Base-by-base conservation (phyloP, 2,888 invertebrate genomes). In the Lepeophtheirus nordmannii region DNA sequence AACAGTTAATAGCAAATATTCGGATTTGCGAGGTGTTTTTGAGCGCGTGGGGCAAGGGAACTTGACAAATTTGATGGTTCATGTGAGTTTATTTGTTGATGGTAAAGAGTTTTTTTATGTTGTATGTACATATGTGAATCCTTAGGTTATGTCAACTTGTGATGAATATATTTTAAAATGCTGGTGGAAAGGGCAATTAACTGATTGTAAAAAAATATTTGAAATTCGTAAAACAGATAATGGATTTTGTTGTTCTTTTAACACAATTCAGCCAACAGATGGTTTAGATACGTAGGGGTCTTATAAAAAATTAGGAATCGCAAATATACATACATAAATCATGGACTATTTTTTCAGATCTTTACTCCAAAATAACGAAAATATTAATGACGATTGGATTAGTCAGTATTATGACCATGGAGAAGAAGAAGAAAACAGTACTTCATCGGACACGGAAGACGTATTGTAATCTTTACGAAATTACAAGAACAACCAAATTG, bases 191-290 rank as follows among this genome's bases (percentile, higher is more conserved):
- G 61, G 61, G n/a, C 17, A 58, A 22, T 41, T 46, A 37, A 58
- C 57, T 12, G 53, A 67, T n/a, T 67, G 67, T 37, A 38, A 38
- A n/a, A 11, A 30, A 10, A 41, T 68, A 9, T 66, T 68, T 62
- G 57, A 68, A 41, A n/a, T 63, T 11, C 53, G 62, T 56, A 67
- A 66, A 38, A 68, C 68, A 7, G 67, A 68, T 58, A 60, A 66
- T 61, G 68, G 68, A 11, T 67, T 67, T 39, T 68, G 68, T 46
- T 68, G 67, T 46, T 61, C 68, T n/a, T 68, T 68, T 38, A 68
- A 68, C 46, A 53, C 67, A 14, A 58, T 67, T 14, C 53, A 40
- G 22, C 53, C 20, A 17, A 58, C 53, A 17, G 65, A 65, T 17
- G 56, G 8, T 7, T 22, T 65, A n/a, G 65, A 65, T 17, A 37